Evolutionary conservation across 1,140 invertebrate species (phyloP), one percentile per base, ranked within the genome.

Genomic region (Drosophila novamexicana): DNA sequence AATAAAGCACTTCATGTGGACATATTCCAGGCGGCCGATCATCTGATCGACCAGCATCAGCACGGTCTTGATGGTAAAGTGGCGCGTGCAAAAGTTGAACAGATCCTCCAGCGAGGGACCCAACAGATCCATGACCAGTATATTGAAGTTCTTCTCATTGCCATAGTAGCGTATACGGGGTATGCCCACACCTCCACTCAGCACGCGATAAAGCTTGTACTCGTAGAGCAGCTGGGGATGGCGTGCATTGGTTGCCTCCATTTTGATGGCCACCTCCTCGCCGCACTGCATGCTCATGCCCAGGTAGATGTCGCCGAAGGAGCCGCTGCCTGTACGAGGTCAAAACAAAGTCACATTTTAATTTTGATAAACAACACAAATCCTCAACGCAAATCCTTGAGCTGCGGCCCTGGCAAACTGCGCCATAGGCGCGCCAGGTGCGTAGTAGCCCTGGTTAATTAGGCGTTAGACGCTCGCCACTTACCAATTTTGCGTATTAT

Each of bases 271-370:
- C 56, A 99, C 98, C 94, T 99, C 98, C 96, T 99, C 98, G 93
- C 98, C 98, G 95, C 98, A 98, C 89, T 96, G 95, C 91, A 98
- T 96, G 94, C 99, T 99, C 93, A 99, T 98, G 75, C 97, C 98
- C 82, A 99, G 94, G 93, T 98, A 99, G 92, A 99, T 99, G 93
- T 99, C 98, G 92, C 99, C 99, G 93, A 99, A 99, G 5, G 98
- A 99, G 78, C 99, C 99, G 93, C 97, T 98, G 5, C 92, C 92
- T 92, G 47, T 1, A 49, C 63, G 59, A 12, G 75, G 14, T 6
- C 53, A 16, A 47, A 59, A 12, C 4, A 14, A 34, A 59, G 18
- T 36, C 2, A 22, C 18, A 56, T 22, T 39, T 12, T 44, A 22
- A 29, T 29, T 29, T 29, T 5, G 3, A 29, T 29, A 29, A 29